These are phyloP conservation scores for Sesia bembeciformis DNA, from an alignment of 2,888 invertebrate species.

Conservation along the genomic window DNA sequence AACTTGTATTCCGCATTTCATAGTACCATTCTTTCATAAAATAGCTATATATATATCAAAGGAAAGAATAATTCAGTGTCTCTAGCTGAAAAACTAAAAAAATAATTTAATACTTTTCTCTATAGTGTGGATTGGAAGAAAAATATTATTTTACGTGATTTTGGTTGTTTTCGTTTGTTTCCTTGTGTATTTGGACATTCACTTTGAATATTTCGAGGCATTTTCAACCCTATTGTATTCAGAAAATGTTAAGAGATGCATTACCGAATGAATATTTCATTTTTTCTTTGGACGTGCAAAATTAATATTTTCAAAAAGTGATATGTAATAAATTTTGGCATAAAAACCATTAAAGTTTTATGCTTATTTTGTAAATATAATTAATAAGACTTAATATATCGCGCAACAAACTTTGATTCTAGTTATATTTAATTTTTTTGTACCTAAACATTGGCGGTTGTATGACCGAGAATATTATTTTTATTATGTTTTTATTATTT, in stretches of 20 bases:
- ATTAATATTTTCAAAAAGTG: background rate
- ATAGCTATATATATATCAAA: no score
- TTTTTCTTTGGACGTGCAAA: no score
- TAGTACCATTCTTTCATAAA: no score
- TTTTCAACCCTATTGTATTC: no score
- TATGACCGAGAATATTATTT: conserved; percentile 34
- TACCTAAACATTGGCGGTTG: conserved; percentile 32
- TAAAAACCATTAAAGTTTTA: conserved; percentile 3
- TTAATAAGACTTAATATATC: conserved; percentile 14
- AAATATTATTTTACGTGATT: conserved; percentile 1
- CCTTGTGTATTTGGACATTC: no score
- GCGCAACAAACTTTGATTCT: conserved; percentile 14
- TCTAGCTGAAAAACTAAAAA: background rate
- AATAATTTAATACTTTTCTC: conserved; percentile 1
- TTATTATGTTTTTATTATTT: conserved; percentile 54
- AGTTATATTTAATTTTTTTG: conserved; percentile 26
- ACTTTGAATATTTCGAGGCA: conserved; percentile 1
- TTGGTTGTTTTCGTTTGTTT: background rate
- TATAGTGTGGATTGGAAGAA: background rate
- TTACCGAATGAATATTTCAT: no score
- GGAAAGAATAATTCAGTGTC: background rate
- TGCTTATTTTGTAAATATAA: conserved; percentile 21
- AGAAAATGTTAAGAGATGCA: no score
- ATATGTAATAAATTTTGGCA: background rate
- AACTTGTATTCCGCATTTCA: no score